These are phyloP conservation scores for Hozukius guyotensis DNA, from an alignment of 2,797 vertebrate genomes.

Conservation along the genomic window DNA sequence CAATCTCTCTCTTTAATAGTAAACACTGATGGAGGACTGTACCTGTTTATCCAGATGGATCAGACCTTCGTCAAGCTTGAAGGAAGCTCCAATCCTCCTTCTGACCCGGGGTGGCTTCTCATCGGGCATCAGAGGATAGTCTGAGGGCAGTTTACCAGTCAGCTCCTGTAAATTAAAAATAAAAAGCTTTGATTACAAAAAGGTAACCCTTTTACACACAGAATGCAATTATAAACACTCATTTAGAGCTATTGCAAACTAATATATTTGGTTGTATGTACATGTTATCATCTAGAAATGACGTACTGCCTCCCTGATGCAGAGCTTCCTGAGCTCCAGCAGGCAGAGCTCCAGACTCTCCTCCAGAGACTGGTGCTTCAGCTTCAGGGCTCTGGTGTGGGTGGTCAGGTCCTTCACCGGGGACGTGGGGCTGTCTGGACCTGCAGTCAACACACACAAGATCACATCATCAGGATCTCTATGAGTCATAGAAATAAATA, in stretches of 20 bases:
- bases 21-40: slow-evolving; percentile 3
- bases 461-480: not conserved
- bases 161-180: slow-evolving; percentile 85
- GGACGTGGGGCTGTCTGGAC: slow-evolving; percentile 87
- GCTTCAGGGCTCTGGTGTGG: slow-evolving; percentile 84
- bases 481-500: not conserved
- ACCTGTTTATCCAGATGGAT: slow-evolving; percentile 86
- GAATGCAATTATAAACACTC: not conserved
- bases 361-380: slow-evolving; percentile 90
- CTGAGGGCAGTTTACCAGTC: slow-evolving; percentile 87
- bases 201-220: not conserved
- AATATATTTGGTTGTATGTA: not conserved
- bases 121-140: slow-evolving; percentile 89
- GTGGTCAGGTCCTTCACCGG: slow-evolving; percentile 85
- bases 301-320: slow-evolving; percentile 93
- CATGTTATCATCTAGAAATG: not conserved
- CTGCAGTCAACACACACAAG: slow-evolving; percentile 70
- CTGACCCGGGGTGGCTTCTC: slow-evolving; percentile 88
- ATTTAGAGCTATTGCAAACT: not conserved
- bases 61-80: slow-evolving; percentile 89
- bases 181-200: not conserved
- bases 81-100: slow-evolving; percentile 90
- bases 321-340: slow-evolving; percentile 90
- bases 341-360: slow-evolving; percentile 88
- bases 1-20: not conserved